Evolutionary conservation across 2,888 invertebrate species (phyloP).

Genomic region (Cryptosula pallasiana): DNA sequence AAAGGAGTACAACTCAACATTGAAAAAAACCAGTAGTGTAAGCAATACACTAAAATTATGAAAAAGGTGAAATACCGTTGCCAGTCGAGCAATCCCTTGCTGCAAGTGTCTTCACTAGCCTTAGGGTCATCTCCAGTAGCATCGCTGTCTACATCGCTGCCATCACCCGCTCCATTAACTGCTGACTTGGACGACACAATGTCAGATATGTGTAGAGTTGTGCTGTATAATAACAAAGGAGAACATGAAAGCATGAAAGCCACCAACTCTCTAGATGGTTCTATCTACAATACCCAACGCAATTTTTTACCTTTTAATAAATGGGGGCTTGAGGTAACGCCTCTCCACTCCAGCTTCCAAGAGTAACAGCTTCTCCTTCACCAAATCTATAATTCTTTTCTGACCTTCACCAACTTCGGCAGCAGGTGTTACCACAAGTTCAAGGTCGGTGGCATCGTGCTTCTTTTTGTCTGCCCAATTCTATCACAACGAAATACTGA

Average conservation of each 20-base stretch:
- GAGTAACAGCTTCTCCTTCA: slow-evolving; percentile 69
- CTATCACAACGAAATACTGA: background rate
- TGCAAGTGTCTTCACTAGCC: slow-evolving; percentile 15
- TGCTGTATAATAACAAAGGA: background rate
- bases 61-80: background rate
- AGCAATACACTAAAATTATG: too few species aligned
- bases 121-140: background rate
- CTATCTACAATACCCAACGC: too few species aligned
- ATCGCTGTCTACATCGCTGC: background rate
- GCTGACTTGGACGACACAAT: background rate
- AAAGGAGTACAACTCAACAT: too few species aligned
- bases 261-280: too few species aligned
- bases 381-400: slow-evolving; percentile 55
- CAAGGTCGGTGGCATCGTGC: slow-evolving; percentile 11
- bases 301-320: slow-evolving; percentile 63
- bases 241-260: too few species aligned
- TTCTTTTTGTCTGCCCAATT: slow-evolving; percentile 18
- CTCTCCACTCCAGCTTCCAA: slow-evolving; percentile 87
- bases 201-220: background rate
- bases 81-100: slow-evolving; percentile 10
- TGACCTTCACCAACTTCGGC: background rate
- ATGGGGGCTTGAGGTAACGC: slow-evolving; percentile 85
- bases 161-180: background rate
- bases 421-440: background rate
- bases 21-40: too few species aligned